These are phyloP conservation scores for Emydoidea blandingii DNA, from an alignment of 2,797 vertebrate genomes.

Conservation along the genomic window DNA sequence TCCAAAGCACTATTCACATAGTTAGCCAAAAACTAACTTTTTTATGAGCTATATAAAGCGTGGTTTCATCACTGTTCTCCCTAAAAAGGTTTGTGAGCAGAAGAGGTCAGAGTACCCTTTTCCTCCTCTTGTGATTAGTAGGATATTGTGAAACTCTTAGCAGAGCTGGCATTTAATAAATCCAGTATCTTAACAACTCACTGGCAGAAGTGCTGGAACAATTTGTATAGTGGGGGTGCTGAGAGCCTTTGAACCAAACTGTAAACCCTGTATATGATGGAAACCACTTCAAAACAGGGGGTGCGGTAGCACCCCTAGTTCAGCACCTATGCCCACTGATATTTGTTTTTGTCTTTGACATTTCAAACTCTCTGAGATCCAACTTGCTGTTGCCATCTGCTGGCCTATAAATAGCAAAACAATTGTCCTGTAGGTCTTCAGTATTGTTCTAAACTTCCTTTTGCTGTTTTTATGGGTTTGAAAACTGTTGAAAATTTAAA, in stretches of 20 bases:
- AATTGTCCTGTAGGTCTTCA: background rate
- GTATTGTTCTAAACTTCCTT: background rate
- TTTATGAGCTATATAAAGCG: background rate
- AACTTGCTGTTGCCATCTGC: constrained; percentile 73
- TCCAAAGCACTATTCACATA: background rate
- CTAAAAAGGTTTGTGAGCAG: background rate
- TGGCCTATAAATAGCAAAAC: constrained; percentile 58
- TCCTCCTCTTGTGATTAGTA: background rate
- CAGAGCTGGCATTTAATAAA: background rate
- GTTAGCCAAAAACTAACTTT: background rate
- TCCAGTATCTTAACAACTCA: background rate
- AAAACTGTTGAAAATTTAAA: background rate
- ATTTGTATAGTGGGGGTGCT: too few relatives aligned
- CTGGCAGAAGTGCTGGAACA: too few relatives aligned
- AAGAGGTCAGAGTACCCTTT: background rate
- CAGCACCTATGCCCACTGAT: background rate
- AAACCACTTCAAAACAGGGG: too few relatives aligned
- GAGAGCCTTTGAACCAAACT: too few relatives aligned
- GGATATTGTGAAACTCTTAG: background rate
- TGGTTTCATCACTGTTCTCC: background rate
- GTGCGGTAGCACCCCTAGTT: too few relatives aligned
- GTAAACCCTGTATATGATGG: too few relatives aligned
- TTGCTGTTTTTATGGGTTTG: background rate
- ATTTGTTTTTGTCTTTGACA: constrained; percentile 1
- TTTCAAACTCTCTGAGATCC: background rate